These are phyloP conservation scores for Formica exsecta DNA, from an alignment of 1,140 invertebrate genomes.

Conservation along the genomic window DNA sequence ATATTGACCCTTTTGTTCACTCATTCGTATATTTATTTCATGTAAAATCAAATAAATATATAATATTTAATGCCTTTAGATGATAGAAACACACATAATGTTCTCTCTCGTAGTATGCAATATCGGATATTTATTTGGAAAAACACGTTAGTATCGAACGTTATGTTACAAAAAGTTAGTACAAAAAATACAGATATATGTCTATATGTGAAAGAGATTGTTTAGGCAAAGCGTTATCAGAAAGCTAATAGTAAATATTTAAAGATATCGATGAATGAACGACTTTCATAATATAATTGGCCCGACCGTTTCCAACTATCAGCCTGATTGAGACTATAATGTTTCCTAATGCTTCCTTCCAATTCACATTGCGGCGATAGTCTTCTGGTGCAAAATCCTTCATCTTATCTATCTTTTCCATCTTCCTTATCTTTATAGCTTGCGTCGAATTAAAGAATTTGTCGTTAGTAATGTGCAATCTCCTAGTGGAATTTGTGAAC, in stretches of 20 bases:
- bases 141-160: conserved; percentile 64
- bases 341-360: conserved; percentile 75
- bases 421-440: conserved; percentile 40
- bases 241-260: conserved; percentile 55
- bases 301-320: conserved; percentile 80
- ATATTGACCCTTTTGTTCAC: background rate
- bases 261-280: conserved; percentile 71
- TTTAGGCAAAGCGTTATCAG: conserved; percentile 37
- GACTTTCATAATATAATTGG: conserved; percentile 76
- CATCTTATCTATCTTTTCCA: conserved; percentile 66
- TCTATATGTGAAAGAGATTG: conserved; percentile 13
- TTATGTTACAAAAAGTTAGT: conserved; percentile 72
- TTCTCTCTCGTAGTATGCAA: background rate
- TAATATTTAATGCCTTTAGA: no score
- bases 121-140: conserved; percentile 66
- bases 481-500: conserved; percentile 45
- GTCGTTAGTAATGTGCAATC: conserved; percentile 50
- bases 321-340: conserved; percentile 70
- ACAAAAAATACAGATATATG: conserved; percentile 82
- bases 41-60: conserved; percentile 11
- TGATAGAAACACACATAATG: no score
- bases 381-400: conserved; percentile 11
- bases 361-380: conserved; percentile 73
- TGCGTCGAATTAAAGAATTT: conserved; percentile 50
- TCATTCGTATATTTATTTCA: background rate